Conservation (phyloP, 1,140 invertebrate genomes). For the Drosophila trapezifrons region DNA sequence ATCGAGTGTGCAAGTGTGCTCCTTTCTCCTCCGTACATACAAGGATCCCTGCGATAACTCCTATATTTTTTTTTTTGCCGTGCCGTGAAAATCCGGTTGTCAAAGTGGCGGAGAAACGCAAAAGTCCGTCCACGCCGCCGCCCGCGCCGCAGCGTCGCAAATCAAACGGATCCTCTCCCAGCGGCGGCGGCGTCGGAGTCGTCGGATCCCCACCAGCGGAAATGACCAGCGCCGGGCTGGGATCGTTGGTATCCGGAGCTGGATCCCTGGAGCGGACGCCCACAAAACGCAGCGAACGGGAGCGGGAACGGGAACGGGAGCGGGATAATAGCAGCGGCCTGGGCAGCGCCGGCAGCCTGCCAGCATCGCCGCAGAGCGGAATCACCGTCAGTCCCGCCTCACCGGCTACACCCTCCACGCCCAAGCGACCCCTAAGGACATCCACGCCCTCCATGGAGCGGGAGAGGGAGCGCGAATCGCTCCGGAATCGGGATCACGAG, state of each 20-base stretch:
- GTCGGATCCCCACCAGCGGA: constrained; percentile 24
- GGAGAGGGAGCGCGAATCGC: constrained; percentile 33
- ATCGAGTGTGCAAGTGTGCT: constrained; percentile 4
- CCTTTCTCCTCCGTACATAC: too few relatives aligned
- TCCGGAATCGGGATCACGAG: constrained; percentile 15
- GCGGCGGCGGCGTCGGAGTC: constrained; percentile 1
- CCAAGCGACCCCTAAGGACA: constrained; percentile 65
- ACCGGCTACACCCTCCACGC: constrained; percentile 51
- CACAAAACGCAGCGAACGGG: constrained; percentile 39
- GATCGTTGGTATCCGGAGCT: constrained; percentile 3
- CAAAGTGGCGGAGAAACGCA: constrained; percentile 84
- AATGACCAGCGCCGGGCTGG: constrained; percentile 54
- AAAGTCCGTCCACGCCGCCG: constrained; percentile 69
- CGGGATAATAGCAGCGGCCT: constrained; percentile 59
- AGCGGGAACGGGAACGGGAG: constrained; percentile 39
- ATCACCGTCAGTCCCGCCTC: constrained; percentile 53
- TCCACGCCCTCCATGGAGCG: constrained; percentile 66
- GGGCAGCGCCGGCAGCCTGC: constrained; percentile 68
- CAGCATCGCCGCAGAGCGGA: constrained; percentile 74
- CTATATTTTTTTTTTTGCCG: constrained; percentile 28
- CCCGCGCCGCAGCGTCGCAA: constrained; percentile 69
- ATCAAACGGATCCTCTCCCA: constrained; percentile 36
- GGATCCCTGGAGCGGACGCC: constrained; percentile 55
- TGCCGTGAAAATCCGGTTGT: constrained; percentile 27
- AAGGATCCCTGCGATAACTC: too few relatives aligned